phyloP scores from a whole-genome alignment of 92 coral and sea anemone genomes.

The Nematostella vectensis region DNA sequence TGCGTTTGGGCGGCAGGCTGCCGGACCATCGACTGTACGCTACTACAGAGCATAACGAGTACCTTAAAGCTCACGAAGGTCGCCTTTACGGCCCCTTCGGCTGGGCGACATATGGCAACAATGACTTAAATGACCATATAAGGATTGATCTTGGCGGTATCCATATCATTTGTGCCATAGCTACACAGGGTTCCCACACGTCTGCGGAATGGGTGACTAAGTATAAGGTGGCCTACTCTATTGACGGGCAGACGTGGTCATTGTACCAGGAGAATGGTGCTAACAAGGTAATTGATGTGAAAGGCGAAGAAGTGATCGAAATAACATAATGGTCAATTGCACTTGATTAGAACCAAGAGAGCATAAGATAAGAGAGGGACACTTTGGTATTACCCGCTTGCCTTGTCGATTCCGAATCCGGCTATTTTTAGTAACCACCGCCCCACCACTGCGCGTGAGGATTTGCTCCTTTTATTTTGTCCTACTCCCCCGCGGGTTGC shows the following conservation, averaged over 20 bases:
- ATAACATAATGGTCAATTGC: too few species aligned
- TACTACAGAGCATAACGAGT: background rate
- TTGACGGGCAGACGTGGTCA: background rate
- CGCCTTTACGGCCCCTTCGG: background rate
- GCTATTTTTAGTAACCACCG: too few species aligned
- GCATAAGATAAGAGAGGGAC: too few species aligned
- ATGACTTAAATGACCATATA: background rate
- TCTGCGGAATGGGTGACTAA: background rate
- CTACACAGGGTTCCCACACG: background rate
- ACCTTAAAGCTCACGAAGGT: background rate
- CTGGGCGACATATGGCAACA: background rate
- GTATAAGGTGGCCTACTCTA: background rate
- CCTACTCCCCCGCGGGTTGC: too few species aligned
- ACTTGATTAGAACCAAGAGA: too few species aligned
- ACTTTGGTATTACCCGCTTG: too few species aligned
- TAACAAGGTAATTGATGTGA: background rate
- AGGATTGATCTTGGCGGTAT: background rate
- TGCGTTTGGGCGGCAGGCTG: background rate
- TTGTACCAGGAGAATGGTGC: background rate
- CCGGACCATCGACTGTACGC: background rate
- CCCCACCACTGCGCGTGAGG: too few species aligned
- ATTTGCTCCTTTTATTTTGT: too few species aligned
- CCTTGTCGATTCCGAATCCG: too few species aligned
- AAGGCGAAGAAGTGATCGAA: background rate
- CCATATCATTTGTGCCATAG: background rate